phyloP scores from a whole-genome alignment of 2,888 invertebrate species.

The Tetropium fuscum region DNA sequence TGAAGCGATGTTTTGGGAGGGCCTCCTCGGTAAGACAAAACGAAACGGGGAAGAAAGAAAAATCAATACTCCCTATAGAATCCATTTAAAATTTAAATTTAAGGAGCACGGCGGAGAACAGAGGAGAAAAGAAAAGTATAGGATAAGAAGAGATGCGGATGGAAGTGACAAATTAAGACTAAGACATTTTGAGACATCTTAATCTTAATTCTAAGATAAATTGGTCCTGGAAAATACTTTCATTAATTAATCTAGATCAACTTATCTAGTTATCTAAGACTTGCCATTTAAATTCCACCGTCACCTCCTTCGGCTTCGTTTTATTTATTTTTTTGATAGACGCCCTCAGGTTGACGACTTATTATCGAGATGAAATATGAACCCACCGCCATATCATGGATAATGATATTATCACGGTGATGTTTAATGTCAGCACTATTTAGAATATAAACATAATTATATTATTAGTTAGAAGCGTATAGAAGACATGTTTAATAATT shows the following conservation, averaged over 20 bases:
- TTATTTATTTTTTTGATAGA: conserved; percentile 32
- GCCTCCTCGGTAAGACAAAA: background rate
- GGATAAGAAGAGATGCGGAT: conserved; percentile 33
- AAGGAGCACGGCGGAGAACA: conserved; percentile 31
- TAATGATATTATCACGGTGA: too few relatives aligned
- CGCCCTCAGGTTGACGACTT: conserved; percentile 3
- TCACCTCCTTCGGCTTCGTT: conserved; percentile 34
- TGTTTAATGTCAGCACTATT: too few relatives aligned
- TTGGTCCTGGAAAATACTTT: conserved; percentile 65
- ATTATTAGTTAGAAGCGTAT: too few relatives aligned
- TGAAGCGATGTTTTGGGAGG: background rate
- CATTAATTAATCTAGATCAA: conserved; percentile 67
- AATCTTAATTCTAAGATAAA: conserved; percentile 67
- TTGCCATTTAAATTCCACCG: conserved; percentile 53
- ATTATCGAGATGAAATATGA: background rate
- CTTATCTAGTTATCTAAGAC: conserved; percentile 59
- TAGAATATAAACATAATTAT: too few relatives aligned
- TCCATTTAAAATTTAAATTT: conserved; percentile 54
- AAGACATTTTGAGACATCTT: conserved; percentile 65
- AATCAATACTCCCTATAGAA: conserved; percentile 57
- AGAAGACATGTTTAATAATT: too few relatives aligned
- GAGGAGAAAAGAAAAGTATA: conserved; percentile 34
- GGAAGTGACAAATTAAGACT: conserved; percentile 65
- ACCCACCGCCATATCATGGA: too few relatives aligned
- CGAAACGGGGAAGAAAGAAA: conserved; percentile 48